Evolutionary conservation across 2,797 vertebrate species (phyloP).

Genomic region (Parauchenoglanis punctatus): DNA sequence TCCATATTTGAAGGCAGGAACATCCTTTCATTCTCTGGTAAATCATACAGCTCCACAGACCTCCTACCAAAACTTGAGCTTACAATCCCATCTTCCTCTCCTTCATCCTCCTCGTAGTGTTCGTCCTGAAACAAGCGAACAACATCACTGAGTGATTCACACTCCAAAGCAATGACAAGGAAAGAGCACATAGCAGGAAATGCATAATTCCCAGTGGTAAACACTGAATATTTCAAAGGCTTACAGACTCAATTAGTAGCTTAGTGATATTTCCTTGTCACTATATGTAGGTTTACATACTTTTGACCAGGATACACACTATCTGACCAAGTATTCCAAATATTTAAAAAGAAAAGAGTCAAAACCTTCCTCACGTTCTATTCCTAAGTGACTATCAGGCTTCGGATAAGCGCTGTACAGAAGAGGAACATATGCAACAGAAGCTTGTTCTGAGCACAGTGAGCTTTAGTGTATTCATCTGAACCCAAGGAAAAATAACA

Average conservation of each 20-base stretch:
- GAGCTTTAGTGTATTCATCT: not conserved
- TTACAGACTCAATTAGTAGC: not conserved
- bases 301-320: not conserved
- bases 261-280: not conserved
- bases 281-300: not conserved
- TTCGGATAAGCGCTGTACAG: not conserved
- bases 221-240: not conserved
- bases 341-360: not conserved
- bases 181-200: constrained; percentile 13
- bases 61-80: constrained; percentile 81
- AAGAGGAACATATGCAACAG: not conserved
- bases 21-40: constrained; percentile 84
- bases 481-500: constrained; percentile 27
- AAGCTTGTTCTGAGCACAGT: not conserved
- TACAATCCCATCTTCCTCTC: constrained; percentile 79
- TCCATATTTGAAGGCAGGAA: constrained; percentile 86
- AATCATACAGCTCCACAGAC: constrained; percentile 84
- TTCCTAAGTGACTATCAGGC: not conserved
- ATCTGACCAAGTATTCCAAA: not conserved
- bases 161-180: not conserved
- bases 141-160: not conserved
- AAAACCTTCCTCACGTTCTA: not conserved
- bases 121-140: constrained; percentile 77
- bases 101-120: constrained; percentile 81
- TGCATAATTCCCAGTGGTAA: constrained; percentile 8